Base-by-base conservation (phyloP, 2,888 invertebrate genomes). In the Apoderus coryli region DNA sequence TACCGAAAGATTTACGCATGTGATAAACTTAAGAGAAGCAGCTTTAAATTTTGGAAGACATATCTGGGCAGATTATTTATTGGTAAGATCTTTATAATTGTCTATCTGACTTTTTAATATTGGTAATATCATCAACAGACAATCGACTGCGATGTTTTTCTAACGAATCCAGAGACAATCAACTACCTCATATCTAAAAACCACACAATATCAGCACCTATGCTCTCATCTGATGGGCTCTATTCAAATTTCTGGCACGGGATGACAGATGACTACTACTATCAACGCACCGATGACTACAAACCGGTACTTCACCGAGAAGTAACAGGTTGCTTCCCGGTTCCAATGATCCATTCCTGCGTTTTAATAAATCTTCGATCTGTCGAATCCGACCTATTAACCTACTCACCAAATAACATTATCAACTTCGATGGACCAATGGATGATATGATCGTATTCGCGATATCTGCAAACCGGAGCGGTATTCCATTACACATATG, bases 231-330 rank as follows among this genome's bases (percentile, higher is more conserved):
- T 0, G 81, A 86, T 35, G 81, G 84, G 9, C 57, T 82, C 19
- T 95, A 93, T 56, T 88, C 89, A 10, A 96, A 96, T 57, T 96
- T 88, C 58, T 96, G 95, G 95, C 82, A 82, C 44, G 93, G 81
- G 3, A 90, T 95, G 84, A 74, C 80, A 0, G 64, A 72, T 1
- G 69, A 79, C 37, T 89, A 79, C 52, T 82, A 92, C 53, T 88
- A 88, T 50, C 57, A 68, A 40, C 65, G 92, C 46, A 84, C 88
- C 0, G 78, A 82, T 4, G 75, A 81, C 25, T 96, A 95, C 52
- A 72, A 77, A 44, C 72, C 76, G 2, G 84, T 93, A 28, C 61
- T 85, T 24, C 66, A 74, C 37, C 59, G 75, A 9, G 65, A 74
- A 34, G 46, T 68, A 31, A 50, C 57, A 2, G 92, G 90, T 1